These are phyloP conservation scores for Parnassius mnemosyne DNA, from an alignment of 2,888 invertebrate genomes.

Conservation along the genomic window DNA sequence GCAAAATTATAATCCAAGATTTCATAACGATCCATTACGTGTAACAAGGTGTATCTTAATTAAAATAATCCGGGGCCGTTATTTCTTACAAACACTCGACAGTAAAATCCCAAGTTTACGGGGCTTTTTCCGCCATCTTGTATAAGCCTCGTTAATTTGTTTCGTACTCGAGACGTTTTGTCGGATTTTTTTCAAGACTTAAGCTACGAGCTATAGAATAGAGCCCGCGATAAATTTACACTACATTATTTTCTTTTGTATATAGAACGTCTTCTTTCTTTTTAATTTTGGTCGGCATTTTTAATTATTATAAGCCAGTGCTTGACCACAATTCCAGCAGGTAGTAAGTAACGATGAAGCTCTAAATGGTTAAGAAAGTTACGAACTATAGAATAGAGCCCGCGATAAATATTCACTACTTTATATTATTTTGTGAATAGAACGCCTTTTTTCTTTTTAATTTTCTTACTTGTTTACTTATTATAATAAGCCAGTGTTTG, in stretches of 20 bases:
- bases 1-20: conserved; percentile 8
- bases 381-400: not conserved
- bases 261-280: not conserved
- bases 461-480: not conserved
- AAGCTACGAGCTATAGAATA: not conserved
- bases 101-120: conserved; percentile 1
- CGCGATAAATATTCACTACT: not conserved
- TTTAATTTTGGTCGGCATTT: not conserved
- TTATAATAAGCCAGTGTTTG: too few species aligned
- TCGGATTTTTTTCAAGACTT: not conserved
- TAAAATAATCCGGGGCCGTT: conserved; percentile 11
- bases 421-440: not conserved
- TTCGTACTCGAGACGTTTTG: conserved; percentile 3
- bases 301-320: too few species aligned
- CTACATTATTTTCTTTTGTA: not conserved
- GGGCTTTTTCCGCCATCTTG: not conserved
- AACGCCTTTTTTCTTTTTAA: not conserved
- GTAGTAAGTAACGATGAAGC: too few species aligned
- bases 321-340: too few species aligned
- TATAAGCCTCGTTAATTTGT: conserved; percentile 16
- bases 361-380: too few species aligned
- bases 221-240: not conserved
- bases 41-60: conserved; percentile 16
- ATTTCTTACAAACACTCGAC: conserved; percentile 19
- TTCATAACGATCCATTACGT: not conserved